Evolutionary conservation across 2,888 invertebrate genomes (phyloP).

Genomic region (Callimorpha dominula): DNA sequence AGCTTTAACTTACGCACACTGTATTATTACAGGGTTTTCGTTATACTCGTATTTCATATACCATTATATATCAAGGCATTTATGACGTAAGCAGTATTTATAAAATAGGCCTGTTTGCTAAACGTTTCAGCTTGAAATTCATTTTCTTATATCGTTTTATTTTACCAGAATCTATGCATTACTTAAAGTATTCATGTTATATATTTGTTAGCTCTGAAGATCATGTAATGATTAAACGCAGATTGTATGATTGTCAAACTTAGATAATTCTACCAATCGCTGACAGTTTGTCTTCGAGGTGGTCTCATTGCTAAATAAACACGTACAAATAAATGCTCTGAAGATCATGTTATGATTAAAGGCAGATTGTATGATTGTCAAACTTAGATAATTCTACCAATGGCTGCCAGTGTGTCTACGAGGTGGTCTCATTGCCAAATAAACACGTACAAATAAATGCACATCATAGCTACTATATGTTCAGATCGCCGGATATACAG

Average conservation of each 20-base stretch:
- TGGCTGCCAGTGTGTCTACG: neutral
- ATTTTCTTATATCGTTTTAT: neutral
- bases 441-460: neutral
- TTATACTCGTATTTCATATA: conserved; percentile 3
- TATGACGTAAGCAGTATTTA: neutral
- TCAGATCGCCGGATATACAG: conserved; percentile 3
- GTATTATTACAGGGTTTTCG: conserved; percentile 30
- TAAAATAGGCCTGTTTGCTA: neutral
- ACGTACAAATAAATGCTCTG: neutral
- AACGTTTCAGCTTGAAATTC: neutral
- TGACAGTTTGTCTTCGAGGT: neutral
- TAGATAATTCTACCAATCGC: neutral
- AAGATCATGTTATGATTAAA: conserved; percentile 11
- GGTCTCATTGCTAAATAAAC: neutral
- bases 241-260: conserved; percentile 1
- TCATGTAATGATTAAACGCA: conserved; percentile 10
- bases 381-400: neutral
- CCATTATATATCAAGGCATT: neutral
- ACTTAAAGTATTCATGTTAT: neutral
- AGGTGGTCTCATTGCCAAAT: neutral
- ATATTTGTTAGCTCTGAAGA: neutral
- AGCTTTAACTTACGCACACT: conserved; percentile 27
- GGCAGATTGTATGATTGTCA: conserved; percentile 1
- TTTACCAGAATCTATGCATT: neutral
- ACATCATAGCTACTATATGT: neutral